Percentiles rank a stretch among this genome's conserved stretches.
Evolutionary conservation across 1,140 invertebrate genomes (phyloP).

Genomic region (Protaetia brevitarsis): DNA sequence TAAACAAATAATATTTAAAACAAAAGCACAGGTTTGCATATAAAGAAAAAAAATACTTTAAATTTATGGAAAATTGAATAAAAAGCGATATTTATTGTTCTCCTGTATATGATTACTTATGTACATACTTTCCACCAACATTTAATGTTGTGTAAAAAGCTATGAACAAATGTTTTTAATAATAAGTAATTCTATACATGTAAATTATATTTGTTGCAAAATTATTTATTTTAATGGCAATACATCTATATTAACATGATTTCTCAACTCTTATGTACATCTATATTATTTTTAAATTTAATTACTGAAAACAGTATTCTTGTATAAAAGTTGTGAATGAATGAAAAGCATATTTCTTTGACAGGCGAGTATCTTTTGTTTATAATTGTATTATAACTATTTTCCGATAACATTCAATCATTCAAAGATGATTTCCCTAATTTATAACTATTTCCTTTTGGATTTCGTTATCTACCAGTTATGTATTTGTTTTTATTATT

Average conservation of each 20-base stretch:
- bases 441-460: no score
- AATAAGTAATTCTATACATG: not conserved
- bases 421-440: no score
- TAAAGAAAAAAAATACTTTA: no score
- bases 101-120: not conserved
- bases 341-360: not conserved
- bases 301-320: constrained; percentile 3
- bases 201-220: constrained; percentile 17
- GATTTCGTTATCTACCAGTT: no score
- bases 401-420: no score
- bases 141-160: not conserved
- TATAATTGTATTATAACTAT: no score
- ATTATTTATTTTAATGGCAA: not conserved
- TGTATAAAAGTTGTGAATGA: constrained; percentile 8
- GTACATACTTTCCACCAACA: not conserved
- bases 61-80: not conserved
- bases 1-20: no score
- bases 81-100: not conserved
- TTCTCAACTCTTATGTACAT: no score
- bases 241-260: not conserved
- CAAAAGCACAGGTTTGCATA: no score
- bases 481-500: no score
- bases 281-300: constrained; percentile 12
- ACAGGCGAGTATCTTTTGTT: not conserved
- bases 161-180: not conserved